Base-by-base conservation (phyloP, 2,888 invertebrate species). In the Agrotis puta region DNA sequence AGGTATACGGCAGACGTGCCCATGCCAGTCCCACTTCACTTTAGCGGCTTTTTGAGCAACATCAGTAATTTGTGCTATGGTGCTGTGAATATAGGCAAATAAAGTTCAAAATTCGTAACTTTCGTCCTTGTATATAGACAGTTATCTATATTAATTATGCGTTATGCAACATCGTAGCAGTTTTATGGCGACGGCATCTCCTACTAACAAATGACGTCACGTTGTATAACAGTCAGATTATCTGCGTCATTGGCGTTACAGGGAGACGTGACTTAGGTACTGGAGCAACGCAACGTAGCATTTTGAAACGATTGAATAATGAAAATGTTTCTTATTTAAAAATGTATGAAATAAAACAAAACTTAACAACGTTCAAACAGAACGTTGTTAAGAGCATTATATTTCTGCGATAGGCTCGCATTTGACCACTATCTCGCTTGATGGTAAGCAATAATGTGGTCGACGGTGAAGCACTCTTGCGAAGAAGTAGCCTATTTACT, bases 201-300 rank as follows among this genome's bases (percentile, higher is more conserved):
- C 53, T 53, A 59, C 58, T 76, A 47, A 47, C 39, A 58, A 59
- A 71, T 63, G 58, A 80, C 81, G 81, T 79, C 81, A 79, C 47
- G n/a, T 51, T 9, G 50, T 64, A 61, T 61, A 59, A 54, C 27
- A 11, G 16, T n/a, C 51, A 70, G 50, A 66, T 80, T 59, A 66
- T 64, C 33, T 79, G 59, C 77, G 78, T 76, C 78, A 76, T 66
- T 59, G 58, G 51, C 20, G 58, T 63, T 76, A 16, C 4, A 24
- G 47, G 13, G 54, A 33, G 22, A 47, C 20, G 39, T 51, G 59
- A 56, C 39, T 43, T 13, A 39, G 39, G 39, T 39, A 59, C 18
- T 53, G 24, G 39, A 62, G 14, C 20, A 27, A 48, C 48, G 43
- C 39, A 51, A 63, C 27, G 47, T 18, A 45, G 48, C 22, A 48